Evolutionary conservation across 53 echinoderm and acorn worm genomes (phyloP).

Genomic region (Antedon mediterranea): DNA sequence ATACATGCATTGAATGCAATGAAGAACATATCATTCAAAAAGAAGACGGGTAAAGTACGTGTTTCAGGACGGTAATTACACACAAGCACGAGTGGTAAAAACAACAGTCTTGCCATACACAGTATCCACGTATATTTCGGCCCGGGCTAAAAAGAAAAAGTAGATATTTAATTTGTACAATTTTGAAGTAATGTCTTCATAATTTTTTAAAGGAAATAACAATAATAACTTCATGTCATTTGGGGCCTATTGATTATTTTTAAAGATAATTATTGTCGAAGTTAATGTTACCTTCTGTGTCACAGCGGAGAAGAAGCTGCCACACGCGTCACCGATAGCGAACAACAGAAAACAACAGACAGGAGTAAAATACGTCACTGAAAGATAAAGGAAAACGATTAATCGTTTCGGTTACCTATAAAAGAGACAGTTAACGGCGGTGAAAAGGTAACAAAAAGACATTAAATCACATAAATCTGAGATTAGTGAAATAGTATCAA

Average conservation of each 20-base stretch:
- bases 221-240: too few relatives aligned
- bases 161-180: too few relatives aligned
- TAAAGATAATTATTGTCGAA: too few relatives aligned
- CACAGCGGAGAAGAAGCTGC: constrained; percentile 60
- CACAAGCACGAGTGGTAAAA: constrained; percentile 73
- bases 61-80: constrained; percentile 68
- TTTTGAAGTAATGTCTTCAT: too few relatives aligned
- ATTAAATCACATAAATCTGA: too few relatives aligned
- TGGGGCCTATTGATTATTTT: too few relatives aligned
- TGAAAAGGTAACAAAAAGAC: too few relatives aligned
- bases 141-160: constrained; percentile 30
- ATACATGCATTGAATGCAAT: constrained; percentile 46
- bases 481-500: too few relatives aligned
- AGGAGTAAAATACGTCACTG: constrained; percentile 50
- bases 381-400: constrained; percentile 10
- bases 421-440: too few relatives aligned
- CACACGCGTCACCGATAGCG: constrained; percentile 70
- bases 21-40: constrained; percentile 60
- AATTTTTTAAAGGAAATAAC: too few relatives aligned
- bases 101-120: constrained; percentile 24
- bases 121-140: constrained; percentile 52
- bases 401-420: too few relatives aligned
- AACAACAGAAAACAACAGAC: constrained; percentile 81
- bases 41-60: constrained; percentile 51
- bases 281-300: constrained; percentile 16